Evolutionary conservation across 2,113 vertebrate genomes (phyloP).

Genomic region (Sander vitreus): DNA sequence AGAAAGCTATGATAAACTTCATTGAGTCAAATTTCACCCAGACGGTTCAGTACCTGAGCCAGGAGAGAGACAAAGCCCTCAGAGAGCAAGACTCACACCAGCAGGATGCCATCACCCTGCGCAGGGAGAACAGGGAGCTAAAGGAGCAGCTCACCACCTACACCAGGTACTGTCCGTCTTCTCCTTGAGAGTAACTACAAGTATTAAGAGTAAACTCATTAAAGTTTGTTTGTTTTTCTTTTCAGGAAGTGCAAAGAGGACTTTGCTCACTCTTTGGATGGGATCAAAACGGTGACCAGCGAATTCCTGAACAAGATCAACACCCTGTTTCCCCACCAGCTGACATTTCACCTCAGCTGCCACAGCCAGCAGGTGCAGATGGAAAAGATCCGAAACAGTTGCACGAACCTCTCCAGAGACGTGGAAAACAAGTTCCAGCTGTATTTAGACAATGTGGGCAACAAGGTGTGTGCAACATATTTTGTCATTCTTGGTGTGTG

Average conservation of each 20-base stretch:
- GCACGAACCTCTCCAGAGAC: constrained; percentile 79
- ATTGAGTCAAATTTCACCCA: constrained; percentile 80
- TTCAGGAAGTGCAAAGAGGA: constrained; percentile 84
- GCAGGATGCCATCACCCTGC: constrained; percentile 41
- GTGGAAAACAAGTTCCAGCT: constrained; percentile 80
- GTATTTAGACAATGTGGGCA: constrained; percentile 75
- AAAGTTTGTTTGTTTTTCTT: background rate
- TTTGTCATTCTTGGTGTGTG: background rate
- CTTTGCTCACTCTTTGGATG: constrained; percentile 79
- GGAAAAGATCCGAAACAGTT: constrained; percentile 73
- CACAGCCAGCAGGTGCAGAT: constrained; percentile 75
- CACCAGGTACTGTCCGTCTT: constrained; percentile 54
- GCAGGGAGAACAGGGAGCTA: constrained; percentile 66
- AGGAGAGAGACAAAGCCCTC: constrained; percentile 67
- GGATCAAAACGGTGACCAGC: constrained; percentile 79
- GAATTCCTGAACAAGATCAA: constrained; percentile 81
- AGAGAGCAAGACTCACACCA: constrained; percentile 62
- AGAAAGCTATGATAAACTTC: constrained; percentile 63
- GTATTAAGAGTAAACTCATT: background rate
- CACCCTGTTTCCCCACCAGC: constrained; percentile 76
- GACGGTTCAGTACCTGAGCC: constrained; percentile 61
- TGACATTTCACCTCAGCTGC: constrained; percentile 85
- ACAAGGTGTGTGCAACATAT: constrained; percentile 56
- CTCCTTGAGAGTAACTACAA: background rate
- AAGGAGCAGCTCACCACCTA: constrained; percentile 72